Conservation (phyloP, 2,113 vertebrate genomes). For the Rhineura floridana region DNA sequence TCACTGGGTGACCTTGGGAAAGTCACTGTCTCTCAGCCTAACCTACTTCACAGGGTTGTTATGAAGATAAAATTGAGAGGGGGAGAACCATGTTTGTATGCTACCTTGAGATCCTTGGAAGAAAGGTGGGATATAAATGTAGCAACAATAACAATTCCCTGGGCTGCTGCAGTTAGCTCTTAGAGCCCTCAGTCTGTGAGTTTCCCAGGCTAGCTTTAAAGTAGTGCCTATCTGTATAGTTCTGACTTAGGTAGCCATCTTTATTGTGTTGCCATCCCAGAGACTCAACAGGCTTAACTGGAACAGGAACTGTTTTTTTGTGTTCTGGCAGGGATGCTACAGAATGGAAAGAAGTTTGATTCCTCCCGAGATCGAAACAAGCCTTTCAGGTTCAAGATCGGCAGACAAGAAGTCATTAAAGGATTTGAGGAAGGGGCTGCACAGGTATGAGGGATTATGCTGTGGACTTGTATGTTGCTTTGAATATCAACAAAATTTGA, state of each 20-base stretch:
- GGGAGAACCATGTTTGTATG: too few species aligned
- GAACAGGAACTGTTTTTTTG: conserved; percentile 28
- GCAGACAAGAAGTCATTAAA: conserved; percentile 95
- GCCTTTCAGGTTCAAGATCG: conserved; percentile 96
- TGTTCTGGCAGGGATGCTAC: conserved; percentile 89
- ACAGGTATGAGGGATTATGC: conserved; percentile 80
- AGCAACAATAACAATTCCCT: not conserved
- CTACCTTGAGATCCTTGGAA: too few species aligned
- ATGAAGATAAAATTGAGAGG: too few species aligned
- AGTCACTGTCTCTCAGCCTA: too few species aligned
- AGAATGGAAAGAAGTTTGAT: conserved; percentile 99
- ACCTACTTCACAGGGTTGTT: too few species aligned
- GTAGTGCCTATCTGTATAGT: conserved; percentile 21
- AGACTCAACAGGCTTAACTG: not conserved
- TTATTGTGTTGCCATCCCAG: not conserved
- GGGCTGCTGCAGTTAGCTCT: not conserved
- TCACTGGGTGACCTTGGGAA: too few species aligned
- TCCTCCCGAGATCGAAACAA: conserved; percentile 99
- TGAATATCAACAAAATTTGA: not conserved
- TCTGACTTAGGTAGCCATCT: not conserved
- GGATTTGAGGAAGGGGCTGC: conserved; percentile 97
- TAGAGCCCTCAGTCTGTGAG: not conserved
- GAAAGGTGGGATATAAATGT: too few species aligned
- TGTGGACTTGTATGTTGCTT: not conserved
- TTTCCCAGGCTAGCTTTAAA: conserved; percentile 8